Conservation (phyloP, 92 coral and sea anemone species). For the Metridium senile region DNA sequence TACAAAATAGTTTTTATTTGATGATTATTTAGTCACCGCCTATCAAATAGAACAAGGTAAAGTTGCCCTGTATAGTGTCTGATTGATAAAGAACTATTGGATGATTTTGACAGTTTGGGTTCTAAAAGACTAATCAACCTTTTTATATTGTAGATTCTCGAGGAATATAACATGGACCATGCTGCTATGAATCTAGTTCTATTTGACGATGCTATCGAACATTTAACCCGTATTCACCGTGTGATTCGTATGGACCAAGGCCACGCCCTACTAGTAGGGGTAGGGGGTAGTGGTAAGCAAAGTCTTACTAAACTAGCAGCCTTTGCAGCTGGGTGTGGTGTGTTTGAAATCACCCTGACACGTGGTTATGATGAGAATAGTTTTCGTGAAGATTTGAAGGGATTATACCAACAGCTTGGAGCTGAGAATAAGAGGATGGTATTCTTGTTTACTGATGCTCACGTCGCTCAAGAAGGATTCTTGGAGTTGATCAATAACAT, state of each 20-base stretch:
- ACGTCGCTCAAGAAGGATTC: conserved; percentile 98
- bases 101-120: too few species aligned
- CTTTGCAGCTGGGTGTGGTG: conserved; percentile 96
- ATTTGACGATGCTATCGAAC: conserved; percentile 98
- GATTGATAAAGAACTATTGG: too few species aligned
- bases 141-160: conserved; percentile 66
- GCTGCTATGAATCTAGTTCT: conserved; percentile 96
- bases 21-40: too few species aligned
- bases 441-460: conserved; percentile 97
- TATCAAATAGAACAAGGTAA: too few species aligned
- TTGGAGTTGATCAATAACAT: conserved; percentile 97
- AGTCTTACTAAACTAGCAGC: conserved; percentile 95
- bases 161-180: conserved; percentile 99
- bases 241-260: conserved; percentile 99
- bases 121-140: too few species aligned
- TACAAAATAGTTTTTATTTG: too few species aligned
- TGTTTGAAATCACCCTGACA: conserved; percentile 95
- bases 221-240: conserved; percentile 97
- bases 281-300: conserved; percentile 99
- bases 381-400: conserved; percentile 95
- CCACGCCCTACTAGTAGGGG: conserved; percentile 97
- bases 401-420: conserved; percentile 87
- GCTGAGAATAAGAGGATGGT: conserved; percentile 94
- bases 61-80: too few species aligned
- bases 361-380: conserved; percentile 94